These are phyloP conservation scores for Clunio marinus DNA, from an alignment of 2,888 invertebrate genomes.

Conservation along the genomic window DNA sequence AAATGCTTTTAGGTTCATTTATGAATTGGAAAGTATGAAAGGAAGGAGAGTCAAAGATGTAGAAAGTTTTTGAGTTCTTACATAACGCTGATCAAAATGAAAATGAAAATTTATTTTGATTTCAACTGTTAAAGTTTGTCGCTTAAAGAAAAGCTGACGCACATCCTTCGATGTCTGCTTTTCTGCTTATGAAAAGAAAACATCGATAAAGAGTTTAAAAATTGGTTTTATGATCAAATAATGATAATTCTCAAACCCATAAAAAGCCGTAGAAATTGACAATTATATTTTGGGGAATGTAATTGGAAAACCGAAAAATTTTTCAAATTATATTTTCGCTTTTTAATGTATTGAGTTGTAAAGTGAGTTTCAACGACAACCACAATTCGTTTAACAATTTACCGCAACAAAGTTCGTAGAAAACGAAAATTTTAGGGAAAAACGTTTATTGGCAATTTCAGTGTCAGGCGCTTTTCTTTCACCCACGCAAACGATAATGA, in stretches of 20 bases:
- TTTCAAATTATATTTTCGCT: not conserved
- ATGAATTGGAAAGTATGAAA: not conserved
- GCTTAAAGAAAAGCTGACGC: not conserved
- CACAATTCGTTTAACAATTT: no score
- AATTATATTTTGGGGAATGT: not conserved
- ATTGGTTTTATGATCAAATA: slow-evolving; percentile 6
- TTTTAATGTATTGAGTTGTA: not conserved
- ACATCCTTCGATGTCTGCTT: no score
- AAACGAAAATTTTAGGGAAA: no score
- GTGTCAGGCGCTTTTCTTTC: not conserved
- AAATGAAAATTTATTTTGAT: no score
- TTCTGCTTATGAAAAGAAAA: no score
- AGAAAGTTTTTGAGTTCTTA: no score
- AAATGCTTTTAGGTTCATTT: no score
- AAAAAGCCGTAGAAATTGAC: slow-evolving; percentile 6
- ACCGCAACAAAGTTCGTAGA: no score
- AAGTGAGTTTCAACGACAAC: no score
- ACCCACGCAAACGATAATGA: not conserved
- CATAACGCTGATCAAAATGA: no score
- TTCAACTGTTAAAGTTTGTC: no score
- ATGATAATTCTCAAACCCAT: not conserved
- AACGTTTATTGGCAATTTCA: not conserved
- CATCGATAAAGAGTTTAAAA: not conserved
- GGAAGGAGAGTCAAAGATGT: no score
- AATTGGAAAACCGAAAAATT: not conserved